These are phyloP conservation scores for Athalia rosae DNA, from an alignment of 2,888 invertebrate species.

Conservation along the genomic window DNA sequence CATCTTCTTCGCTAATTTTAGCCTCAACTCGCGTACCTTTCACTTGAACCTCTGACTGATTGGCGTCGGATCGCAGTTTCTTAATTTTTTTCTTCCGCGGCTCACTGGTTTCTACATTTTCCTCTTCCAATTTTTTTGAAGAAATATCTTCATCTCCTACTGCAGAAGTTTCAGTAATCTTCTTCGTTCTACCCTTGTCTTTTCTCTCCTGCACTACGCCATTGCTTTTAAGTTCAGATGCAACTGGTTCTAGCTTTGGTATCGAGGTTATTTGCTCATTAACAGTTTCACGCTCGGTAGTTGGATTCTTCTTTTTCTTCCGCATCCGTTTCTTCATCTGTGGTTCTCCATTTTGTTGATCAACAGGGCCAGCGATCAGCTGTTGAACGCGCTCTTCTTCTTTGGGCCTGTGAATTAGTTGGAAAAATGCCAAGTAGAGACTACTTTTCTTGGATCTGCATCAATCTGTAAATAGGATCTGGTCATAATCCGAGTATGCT, in stretches of 20 bases:
- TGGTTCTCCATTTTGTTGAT: conserved; percentile 61
- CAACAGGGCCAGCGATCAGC: conserved; percentile 63
- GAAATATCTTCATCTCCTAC: conserved; percentile 52
- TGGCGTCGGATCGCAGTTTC: conserved; percentile 51
- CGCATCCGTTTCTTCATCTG: conserved; percentile 67
- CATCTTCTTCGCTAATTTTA: conserved; percentile 18
- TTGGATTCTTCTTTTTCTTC: conserved; percentile 71
- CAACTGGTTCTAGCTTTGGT: conserved; percentile 46
- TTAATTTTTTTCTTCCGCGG: conserved; percentile 50
- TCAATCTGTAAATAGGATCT: conserved; percentile 24
- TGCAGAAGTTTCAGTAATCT: conserved; percentile 38
- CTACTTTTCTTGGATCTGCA: conserved; percentile 20
- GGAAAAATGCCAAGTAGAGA: not conserved
- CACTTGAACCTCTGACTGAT: conserved; percentile 30
- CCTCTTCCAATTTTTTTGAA: conserved; percentile 58
- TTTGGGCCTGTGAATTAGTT: conserved; percentile 51
- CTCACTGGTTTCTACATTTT: conserved; percentile 56
- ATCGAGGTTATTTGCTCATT: conserved; percentile 43
- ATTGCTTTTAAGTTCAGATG: conserved; percentile 35
- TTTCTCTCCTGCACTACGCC: conserved; percentile 45
- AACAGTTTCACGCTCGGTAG: conserved; percentile 22
- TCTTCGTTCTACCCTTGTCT: conserved; percentile 45
- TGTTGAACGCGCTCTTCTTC: conserved; percentile 52
- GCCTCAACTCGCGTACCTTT: conserved; percentile 42
- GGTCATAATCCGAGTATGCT: conserved; percentile 59